These are phyloP conservation scores for Alligator mississippiensis DNA, from an alignment of 2,113 vertebrate species.

Conservation along the genomic window DNA sequence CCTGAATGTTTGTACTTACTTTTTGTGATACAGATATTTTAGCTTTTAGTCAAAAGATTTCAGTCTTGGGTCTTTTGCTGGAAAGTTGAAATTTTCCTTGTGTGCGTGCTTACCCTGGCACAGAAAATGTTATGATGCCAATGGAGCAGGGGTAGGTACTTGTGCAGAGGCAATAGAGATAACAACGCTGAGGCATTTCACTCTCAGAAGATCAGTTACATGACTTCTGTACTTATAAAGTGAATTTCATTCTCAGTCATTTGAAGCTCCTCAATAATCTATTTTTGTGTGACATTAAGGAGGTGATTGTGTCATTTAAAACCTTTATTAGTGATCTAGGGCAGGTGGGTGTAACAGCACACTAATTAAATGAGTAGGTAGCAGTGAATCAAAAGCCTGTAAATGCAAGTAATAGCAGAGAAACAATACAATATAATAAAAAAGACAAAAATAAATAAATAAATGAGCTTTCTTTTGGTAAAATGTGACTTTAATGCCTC, in stretches of 20 bases:
- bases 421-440: background rate
- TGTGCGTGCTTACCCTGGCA: background rate
- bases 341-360: background rate
- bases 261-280: background rate
- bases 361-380: background rate
- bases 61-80: background rate
- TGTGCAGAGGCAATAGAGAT: background rate
- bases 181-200: background rate
- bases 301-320: background rate
- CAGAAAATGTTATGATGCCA: background rate
- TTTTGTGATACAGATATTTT: too few species aligned
- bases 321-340: background rate
- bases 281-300: background rate
- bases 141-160: background rate
- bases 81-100: background rate
- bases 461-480: background rate
- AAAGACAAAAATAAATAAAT: background rate
- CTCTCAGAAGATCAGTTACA: rapidly evolving
- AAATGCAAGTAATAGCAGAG: background rate
- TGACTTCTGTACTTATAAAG: background rate
- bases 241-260: background rate
- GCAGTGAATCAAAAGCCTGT: background rate
- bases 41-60: background rate
- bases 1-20: too few species aligned
- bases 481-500: background rate